Evolutionary conservation across 2,797 vertebrate genomes (phyloP), one percentile per base, ranked within the genome.

Genomic region (Rhinoraja longicauda): DNA sequence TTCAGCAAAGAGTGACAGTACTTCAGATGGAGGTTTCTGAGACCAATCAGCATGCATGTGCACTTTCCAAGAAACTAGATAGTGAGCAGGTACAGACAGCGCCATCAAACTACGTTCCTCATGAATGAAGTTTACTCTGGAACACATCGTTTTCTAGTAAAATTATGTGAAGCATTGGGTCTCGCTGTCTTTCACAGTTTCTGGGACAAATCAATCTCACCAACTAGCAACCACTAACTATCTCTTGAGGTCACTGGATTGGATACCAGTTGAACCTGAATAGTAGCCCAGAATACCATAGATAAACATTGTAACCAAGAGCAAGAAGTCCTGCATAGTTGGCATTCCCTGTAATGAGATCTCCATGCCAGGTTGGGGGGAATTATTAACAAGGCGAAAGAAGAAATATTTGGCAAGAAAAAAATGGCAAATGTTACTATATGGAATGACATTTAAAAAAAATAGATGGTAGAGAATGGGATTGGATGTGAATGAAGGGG

Each of bases 41-140:
- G 90, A 94, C 97, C 92, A 97, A 96, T 94, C 95, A 97, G 93
- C 95, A 97, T 36, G 96, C 96, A 94, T 95, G 93, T 93, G 94
- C 95, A 93, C 95, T 97, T 93, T 95, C 97, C 93, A 94, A 97
- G 67, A 97, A 96, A 96, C 94, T 96, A 5, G 96, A 97, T n/a
- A 96, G 96, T 78, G 96, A 97, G 88, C 96, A 97, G 96, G 97
- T 97, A 94, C 36, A 72, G 8, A 75, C 4, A 67, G 86, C 32
- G 21, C 86, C 64, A 39, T 17, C 32, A 36, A 70, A 32, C 21
- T 21, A 4, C 36, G 39, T 6, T 45, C 26, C 59, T 72, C 21
- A 73, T 12, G 64, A 70, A 84, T 84, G 13, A 86, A 12, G n/a
- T 32, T 76, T 77, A 77, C 76, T 77, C 12, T 1, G 3, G 81